Conservation (phyloP, 2,888 invertebrate species). For the Chaetogeoica ovagalla region DNA sequence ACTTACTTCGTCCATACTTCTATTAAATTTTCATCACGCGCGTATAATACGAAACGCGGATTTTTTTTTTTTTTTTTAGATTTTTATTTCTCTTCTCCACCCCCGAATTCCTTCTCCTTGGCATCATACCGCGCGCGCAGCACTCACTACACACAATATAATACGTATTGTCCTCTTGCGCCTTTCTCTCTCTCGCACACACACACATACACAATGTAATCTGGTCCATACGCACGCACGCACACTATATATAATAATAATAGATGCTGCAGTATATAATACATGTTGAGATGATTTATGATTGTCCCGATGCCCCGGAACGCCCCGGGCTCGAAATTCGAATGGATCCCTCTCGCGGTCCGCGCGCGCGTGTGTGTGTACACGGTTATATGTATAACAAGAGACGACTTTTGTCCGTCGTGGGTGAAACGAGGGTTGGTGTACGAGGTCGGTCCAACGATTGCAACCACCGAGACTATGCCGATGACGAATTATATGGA, state of each 20-base stretch:
- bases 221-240: conserved; percentile 32
- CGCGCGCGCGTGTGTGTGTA: neutral
- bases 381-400: neutral
- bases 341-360: conserved; percentile 44
- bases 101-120: conserved; percentile 24
- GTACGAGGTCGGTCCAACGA: neutral
- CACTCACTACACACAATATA: conserved; percentile 3
- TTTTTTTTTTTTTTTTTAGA: neutral
- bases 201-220: conserved; percentile 23
- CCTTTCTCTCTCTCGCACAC: conserved; percentile 33
- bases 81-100: neutral
- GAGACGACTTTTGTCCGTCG: conserved; percentile 12
- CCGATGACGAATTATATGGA: conserved; percentile 16
- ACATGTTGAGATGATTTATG: conserved; percentile 52
- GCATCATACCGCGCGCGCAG: neutral
- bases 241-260: neutral
- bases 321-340: conserved; percentile 49
- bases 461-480: neutral
- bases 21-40: conserved; percentile 26
- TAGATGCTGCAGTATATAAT: conserved; percentile 5
- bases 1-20: neutral
- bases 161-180: conserved; percentile 11
- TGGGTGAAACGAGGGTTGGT: conserved; percentile 17
- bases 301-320: conserved; percentile 42
- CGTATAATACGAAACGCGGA: conserved; percentile 5